Percentiles rank a stretch among this genome's conserved stretches.
phyloP scores from a whole-genome alignment of 2,888 invertebrate genomes.

The Polyploca ridens region DNA sequence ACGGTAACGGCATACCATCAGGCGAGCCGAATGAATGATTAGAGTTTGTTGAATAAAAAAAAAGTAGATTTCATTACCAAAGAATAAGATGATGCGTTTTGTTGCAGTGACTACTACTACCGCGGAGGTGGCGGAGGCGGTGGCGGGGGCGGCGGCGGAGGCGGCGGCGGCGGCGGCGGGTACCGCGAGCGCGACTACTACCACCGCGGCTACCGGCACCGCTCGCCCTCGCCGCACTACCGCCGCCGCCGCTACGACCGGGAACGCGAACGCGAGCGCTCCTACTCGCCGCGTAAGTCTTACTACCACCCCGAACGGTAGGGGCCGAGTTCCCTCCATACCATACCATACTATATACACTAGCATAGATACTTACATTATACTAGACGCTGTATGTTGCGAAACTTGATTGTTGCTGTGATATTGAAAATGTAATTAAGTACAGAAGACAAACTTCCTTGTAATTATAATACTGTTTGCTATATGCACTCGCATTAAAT shows the following conservation, averaged over 20 bases:
- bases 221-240: slow-evolving; percentile 58
- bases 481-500: too few relatives aligned
- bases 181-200: slow-evolving; percentile 65
- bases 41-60: too few relatives aligned
- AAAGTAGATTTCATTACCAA: too few relatives aligned
- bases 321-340: slow-evolving; percentile 12
- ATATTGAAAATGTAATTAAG: too few relatives aligned
- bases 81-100: neutral
- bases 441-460: too few relatives aligned
- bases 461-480: too few relatives aligned
- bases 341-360: neutral
- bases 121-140: neutral
- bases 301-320: slow-evolving; percentile 55
- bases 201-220: slow-evolving; percentile 81
- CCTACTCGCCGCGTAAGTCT: slow-evolving; percentile 93
- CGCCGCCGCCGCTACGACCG: slow-evolving; percentile 80
- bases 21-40: too few relatives aligned
- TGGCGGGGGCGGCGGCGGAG: neutral
- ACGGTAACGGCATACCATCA: too few relatives aligned
- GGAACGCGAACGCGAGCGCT: slow-evolving; percentile 88
- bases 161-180: slow-evolving; percentile 15
- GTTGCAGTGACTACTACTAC: slow-evolving; percentile 40
- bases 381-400: neutral
- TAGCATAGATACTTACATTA: slow-evolving; percentile 2
- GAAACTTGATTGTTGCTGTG: neutral